Base-by-base conservation (phyloP, 1,140 invertebrate species). In the Pseudomyrmex sp. region DNA sequence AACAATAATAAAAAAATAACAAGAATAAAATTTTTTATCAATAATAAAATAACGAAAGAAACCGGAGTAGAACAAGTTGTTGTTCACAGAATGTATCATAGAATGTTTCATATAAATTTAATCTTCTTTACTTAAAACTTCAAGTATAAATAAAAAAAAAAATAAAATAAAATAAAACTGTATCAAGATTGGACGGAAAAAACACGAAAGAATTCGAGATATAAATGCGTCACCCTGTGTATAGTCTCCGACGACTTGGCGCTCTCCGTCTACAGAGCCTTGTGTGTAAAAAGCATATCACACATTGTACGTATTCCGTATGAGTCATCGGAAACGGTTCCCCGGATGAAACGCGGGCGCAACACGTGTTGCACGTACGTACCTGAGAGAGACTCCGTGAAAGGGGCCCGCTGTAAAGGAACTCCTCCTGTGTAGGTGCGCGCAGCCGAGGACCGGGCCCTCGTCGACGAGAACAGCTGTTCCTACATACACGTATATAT, bases 401-500 rank as follows among this genome's bases (percentile, higher is more conserved):
- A 35, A 61, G 35, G 35, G 50, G 63, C 10, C 44, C 8, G 52
- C 18, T 56, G 44, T 59, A 58, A 86, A 66, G 35, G 35, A 56
- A 56, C 52, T 66, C 8, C 58, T 50, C 23, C 50, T 82, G 70
- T 54, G 74, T 82, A 84, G 56, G 59, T 85, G 59, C 59, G 66
- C 9, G 70, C 66, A 66, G 77, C 82, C 75, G 83, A 84, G 63
- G 87, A 61, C 23, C 52, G 46, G 35, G 35, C 35, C 5, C 35
- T 35, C 35, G 9, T 44, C 20, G 10, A 73, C 8, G 58, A 85
- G 58, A 85, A 85, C 83, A 89, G 79, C 86, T 83, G 75, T 86
- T 89, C 65, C 46, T n/a, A 83, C 73, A 85, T 88, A 83, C 73
- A 68, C 18, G n/a, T 50, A 50, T 9, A 26, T 26, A 26, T 26